Conservation (phyloP, 2,888 invertebrate species). For the Linnaemya vulpina region DNA sequence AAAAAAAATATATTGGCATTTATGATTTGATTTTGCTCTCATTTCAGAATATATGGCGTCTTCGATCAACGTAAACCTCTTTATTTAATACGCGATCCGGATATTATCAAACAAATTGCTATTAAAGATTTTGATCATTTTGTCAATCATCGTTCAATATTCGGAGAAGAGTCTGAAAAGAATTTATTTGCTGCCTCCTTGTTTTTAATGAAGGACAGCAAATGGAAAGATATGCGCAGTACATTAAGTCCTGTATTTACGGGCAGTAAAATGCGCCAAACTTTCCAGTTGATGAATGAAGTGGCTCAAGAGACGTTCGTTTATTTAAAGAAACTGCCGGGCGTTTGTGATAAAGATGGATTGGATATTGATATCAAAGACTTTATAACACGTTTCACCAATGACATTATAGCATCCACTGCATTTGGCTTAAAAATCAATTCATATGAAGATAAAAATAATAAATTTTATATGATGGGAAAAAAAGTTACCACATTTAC, state of each 20-base stretch:
- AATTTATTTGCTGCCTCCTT: conserved; percentile 84
- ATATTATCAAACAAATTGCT: conserved; percentile 84
- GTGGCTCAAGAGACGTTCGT: conserved; percentile 78
- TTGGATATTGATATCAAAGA: conserved; percentile 82
- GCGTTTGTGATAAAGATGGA: conserved; percentile 54
- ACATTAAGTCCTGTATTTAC: conserved; percentile 83
- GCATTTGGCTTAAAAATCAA: conserved; percentile 84
- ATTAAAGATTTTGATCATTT: conserved; percentile 86
- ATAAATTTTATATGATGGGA: conserved; percentile 85
- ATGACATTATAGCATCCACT: conserved; percentile 83
- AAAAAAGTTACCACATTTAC: conserved; percentile 83
- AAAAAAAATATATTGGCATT: no score
- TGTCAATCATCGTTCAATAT: conserved; percentile 83
- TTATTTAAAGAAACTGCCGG: conserved; percentile 73
- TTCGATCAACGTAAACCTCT: conserved; percentile 83
- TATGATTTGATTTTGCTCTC: not conserved
- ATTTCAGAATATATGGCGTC: conserved; percentile 83
- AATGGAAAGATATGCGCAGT: conserved; percentile 83
- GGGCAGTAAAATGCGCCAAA: conserved; percentile 83
- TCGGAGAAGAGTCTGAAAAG: conserved; percentile 81
- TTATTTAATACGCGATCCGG: conserved; percentile 84
- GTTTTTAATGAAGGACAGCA: conserved; percentile 83
- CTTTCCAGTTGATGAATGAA: conserved; percentile 82
- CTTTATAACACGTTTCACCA: conserved; percentile 79
- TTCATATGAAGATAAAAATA: conserved; percentile 84